Evolutionary conservation across 1,140 invertebrate genomes (phyloP), one percentile per base, ranked within the genome.

Genomic region (Heliconius congener): DNA sequence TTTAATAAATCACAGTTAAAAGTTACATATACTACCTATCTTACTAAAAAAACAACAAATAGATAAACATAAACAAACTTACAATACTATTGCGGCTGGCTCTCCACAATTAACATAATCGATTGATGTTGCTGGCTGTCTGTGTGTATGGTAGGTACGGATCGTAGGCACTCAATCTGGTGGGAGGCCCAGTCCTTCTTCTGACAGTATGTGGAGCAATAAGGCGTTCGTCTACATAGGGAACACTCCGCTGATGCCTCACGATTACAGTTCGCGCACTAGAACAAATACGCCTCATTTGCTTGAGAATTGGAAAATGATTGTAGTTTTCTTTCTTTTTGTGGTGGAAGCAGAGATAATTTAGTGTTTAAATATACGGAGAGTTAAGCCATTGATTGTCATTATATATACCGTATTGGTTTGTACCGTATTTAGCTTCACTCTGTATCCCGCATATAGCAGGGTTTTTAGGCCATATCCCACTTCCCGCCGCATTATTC

Each of bases 201-300:
- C 91, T 98, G 97, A 91, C 97, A 98, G 90, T 97, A 98, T 19
- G 97, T 97, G 4, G 97, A 98, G 89, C 98, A 98, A 85, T 98
- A 98, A 46, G 97, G 97, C 4, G 97, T 98, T 74, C 97, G 95
- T 70, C 97, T 95, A 88, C 98, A 98, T 42, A 98, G 91, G 0
- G 97, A 98, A 91, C 98, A 98, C 89, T 98, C 97, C 0, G 97
- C 97, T 76, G 97, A 96, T 6, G 97, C 97, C 89, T 98, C 97
- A 78, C 97, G 95, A 91, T 98, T 97, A 85, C 97, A 98, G 88
- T 98, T 98, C 18, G 97, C 97, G 94, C 97, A 98, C 97, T 97
- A 85, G 74, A 84, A 85, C 71, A 66, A 73, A 75, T 71, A 70
- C 23, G 13, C 60, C 8, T 3, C 3, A 1, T 16, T 13, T 27